Conservation (phyloP, 30 jellyfish, hydroid and myxozoan species). For the Catostylus mosaicus region DNA sequence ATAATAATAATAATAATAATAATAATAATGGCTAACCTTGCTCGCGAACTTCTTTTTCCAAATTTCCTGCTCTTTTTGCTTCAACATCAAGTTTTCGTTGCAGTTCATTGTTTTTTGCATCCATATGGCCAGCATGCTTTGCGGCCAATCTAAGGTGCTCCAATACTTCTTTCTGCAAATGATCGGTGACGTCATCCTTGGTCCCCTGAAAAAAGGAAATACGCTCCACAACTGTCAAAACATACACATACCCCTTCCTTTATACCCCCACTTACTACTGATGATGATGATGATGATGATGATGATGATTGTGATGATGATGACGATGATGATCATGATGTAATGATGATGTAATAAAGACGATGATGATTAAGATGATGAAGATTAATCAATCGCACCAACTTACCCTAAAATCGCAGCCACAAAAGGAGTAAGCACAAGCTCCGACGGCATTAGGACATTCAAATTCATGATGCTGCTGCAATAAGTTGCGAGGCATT, state of each 20-base stretch:
- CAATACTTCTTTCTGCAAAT: not conserved
- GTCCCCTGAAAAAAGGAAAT: constrained; percentile 48
- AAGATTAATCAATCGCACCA: not conserved
- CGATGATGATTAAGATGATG: not conserved
- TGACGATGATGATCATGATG: not conserved
- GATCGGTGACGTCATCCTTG: constrained; percentile 35
- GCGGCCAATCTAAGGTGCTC: constrained; percentile 56
- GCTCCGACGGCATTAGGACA: constrained; percentile 51
- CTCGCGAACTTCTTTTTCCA: not conserved
- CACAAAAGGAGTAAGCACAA: constrained; percentile 36
- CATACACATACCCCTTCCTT: not conserved
- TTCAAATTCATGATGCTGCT: constrained; percentile 34
- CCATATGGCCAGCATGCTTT: constrained; percentile 7
- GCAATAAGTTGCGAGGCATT: constrained; percentile 35
- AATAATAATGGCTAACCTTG: constrained; percentile 15
- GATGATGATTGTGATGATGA: not conserved
- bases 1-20: not conserved
- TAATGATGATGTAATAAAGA: not conserved
- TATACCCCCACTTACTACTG: no score
- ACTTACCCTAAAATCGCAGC: constrained; percentile 57
- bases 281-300: not conserved
- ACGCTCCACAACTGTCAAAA: not conserved
- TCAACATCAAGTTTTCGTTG: constrained; percentile 16
- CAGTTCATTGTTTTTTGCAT: constrained; percentile 22
- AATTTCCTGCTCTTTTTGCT: constrained; percentile 22